Evolutionary conservation across 2,797 vertebrate species (phyloP), one percentile per base, ranked within the genome.

Genomic region (Pterois miles): DNA sequence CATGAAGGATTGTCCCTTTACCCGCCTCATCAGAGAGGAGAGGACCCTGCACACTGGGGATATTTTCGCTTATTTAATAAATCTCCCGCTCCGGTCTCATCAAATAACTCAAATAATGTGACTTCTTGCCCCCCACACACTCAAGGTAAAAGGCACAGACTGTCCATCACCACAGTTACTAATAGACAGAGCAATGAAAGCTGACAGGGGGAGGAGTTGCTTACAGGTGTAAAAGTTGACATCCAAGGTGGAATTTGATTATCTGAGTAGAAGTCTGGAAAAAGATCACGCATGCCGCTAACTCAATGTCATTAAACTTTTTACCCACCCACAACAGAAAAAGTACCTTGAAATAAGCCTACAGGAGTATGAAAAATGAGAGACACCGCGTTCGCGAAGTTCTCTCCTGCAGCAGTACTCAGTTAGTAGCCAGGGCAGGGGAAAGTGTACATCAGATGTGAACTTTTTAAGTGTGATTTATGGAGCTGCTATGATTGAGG

Each of bases 401-500:
- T 84, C 65, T 65, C 36, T 76, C 43, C 60, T 50, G 58, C 63
- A 84, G 80, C 48, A 63, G 62, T 73, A 83, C 82, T 59, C 58
- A 48, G 71, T 76, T 59, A 69, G 73, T 38, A 77, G 67, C 36
- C 36, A 33, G 68, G 57, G 63, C 65, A 72, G 52, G n/a, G 71
- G 52, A 80, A 81, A 82, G 81, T 77, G 29, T 69, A 65, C 48
- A 80, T 88, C 80, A 83, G 63, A 69, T 78, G 78, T 88, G 82
- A 92, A 94, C 89, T 93, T 93, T 94, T 90, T 88, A 91, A 88
- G 75, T 80, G 83, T 92, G 93, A 95, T 94, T 94, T 94, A 95
- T 94, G 81, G 77, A 92, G 85, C 85, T 63, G 80, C 86, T 76
- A 25, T 90, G 91, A 93, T 92, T 93, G 88, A 91, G 67, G 88